Percentiles rank a stretch among this genome's conserved stretches.
Evolutionary conservation across 2,113 vertebrate species (phyloP).

Genomic region (Varanus salvator): DNA sequence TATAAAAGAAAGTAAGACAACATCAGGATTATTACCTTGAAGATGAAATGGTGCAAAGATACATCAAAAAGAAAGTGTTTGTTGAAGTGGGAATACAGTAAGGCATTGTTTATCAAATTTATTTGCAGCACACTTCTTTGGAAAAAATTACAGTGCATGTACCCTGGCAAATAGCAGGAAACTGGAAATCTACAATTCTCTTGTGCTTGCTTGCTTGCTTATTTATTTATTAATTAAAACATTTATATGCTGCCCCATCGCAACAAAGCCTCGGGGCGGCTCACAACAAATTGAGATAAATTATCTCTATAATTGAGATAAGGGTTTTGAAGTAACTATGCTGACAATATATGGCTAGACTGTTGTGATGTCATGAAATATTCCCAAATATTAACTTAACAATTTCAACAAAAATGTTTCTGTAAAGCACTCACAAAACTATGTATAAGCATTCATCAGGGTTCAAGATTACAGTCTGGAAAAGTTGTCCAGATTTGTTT

Average conservation of each 20-base stretch:
- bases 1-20: background rate
- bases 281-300: too few relatives aligned
- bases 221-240: too few relatives aligned
- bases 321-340: background rate
- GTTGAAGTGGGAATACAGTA: accelerated
- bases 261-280: too few relatives aligned
- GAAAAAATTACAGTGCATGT: background rate
- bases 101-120: background rate
- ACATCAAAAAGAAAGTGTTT: background rate
- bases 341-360: background rate
- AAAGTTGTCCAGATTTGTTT: background rate
- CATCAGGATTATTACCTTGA: background rate
- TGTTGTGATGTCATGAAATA: background rate
- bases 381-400: background rate
- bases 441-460: background rate
- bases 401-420: background rate
- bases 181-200: background rate
- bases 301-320: background rate
- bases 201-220: too few relatives aligned
- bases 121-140: background rate
- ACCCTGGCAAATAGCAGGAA: background rate
- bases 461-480: background rate
- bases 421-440: background rate
- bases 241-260: too few relatives aligned
- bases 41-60: background rate